Conservation (phyloP, 1,140 invertebrate species). For the Portunus trituberculatus region DNA sequence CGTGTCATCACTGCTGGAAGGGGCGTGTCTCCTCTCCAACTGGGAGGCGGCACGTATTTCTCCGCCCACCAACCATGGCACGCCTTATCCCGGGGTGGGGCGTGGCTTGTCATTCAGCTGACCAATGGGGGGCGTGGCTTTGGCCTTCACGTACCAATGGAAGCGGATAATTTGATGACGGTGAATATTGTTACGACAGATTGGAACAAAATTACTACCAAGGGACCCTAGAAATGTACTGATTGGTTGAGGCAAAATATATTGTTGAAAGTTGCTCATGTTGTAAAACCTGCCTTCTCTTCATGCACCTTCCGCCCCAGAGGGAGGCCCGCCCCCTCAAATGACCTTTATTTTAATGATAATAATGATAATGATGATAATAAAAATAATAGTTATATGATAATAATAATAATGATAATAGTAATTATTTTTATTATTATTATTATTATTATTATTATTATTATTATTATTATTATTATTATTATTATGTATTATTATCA, state of each 20-base stretch:
- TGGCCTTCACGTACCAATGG: conserved; percentile 78
- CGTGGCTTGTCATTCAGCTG: conserved; percentile 73
- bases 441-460: too few species aligned
- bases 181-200: conserved; percentile 78
- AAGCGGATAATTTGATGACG: conserved; percentile 78
- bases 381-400: too few species aligned
- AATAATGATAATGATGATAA: too few species aligned
- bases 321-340: not conserved
- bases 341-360: not conserved
- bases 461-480: too few species aligned
- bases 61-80: conserved; percentile 31
- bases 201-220: conserved; percentile 78
- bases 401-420: too few species aligned
- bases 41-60: conserved; percentile 6
- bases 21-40: conserved; percentile 48
- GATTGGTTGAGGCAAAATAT: conserved; percentile 78
- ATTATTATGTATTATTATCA: too few species aligned
- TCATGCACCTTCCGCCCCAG: not conserved
- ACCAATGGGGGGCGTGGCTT: conserved; percentile 77
- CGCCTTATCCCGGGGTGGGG: conserved; percentile 31
- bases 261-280: conserved; percentile 72
- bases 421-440: too few species aligned
- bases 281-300: conserved; percentile 65
- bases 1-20: conserved; percentile 35
- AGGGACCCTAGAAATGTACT: conserved; percentile 77